phyloP scores from a whole-genome alignment of 2,797 vertebrate species.

The Hyperoplus lanceolatus region DNA sequence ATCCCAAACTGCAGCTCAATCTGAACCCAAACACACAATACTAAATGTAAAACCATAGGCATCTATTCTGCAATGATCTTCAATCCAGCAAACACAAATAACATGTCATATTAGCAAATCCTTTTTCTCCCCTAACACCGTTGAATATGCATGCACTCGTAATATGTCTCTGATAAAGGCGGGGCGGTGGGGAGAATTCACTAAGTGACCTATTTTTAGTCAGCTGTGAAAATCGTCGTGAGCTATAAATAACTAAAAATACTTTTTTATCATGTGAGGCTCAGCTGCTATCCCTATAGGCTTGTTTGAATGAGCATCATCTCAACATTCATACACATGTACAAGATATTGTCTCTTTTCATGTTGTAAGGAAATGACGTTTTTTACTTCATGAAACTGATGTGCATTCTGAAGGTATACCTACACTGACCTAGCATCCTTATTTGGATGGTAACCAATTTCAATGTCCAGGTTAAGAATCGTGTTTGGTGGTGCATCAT shows the following conservation, averaged over 20 bases:
- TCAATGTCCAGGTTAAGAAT: too few species aligned
- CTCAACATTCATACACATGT: background rate
- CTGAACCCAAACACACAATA: background rate
- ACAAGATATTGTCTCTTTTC: background rate
- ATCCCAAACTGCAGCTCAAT: background rate
- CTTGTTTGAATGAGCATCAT: background rate
- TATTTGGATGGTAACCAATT: too few species aligned
- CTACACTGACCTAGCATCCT: too few species aligned
- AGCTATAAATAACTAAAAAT: constrained; percentile 70
- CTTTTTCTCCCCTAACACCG: too few species aligned
- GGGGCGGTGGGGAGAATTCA: constrained; percentile 24
- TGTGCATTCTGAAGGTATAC: too few species aligned
- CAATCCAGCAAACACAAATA: background rate
- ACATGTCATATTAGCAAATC: background rate
- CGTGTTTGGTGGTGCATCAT: too few species aligned
- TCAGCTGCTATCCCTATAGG: background rate
- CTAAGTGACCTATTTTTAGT: constrained; percentile 76
- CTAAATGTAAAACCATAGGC: background rate
- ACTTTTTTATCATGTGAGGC: constrained; percentile 21
- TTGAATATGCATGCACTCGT: constrained; percentile 1
- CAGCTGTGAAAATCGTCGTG: constrained; percentile 65
- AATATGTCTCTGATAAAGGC: constrained; percentile 24
- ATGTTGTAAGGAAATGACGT: too few species aligned
- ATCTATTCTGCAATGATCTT: background rate
- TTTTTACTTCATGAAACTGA: too few species aligned